Percentiles rank a stretch among this genome's conserved stretches.
Evolutionary conservation across 2,797 vertebrate species (phyloP).

Genomic region (Lithobates pipiens): DNA sequence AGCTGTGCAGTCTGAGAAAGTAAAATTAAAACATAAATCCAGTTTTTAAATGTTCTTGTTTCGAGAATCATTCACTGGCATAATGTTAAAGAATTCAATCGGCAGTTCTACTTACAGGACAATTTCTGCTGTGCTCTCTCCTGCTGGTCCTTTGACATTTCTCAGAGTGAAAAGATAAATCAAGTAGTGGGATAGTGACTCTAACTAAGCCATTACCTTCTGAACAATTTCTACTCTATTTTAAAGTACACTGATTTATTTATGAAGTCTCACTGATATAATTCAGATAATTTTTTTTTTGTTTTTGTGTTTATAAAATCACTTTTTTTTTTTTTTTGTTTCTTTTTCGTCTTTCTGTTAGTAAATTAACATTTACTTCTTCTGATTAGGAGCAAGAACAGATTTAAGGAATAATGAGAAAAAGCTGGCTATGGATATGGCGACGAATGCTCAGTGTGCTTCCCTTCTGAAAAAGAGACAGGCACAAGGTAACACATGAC

Average conservation of each 20-base stretch:
- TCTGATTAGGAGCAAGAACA: conserved; percentile 83
- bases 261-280: neutral
- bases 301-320: neutral
- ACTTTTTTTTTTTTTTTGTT: neutral
- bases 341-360: neutral
- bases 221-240: too few species aligned
- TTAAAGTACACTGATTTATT: too few species aligned
- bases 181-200: too few species aligned
- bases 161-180: too few species aligned
- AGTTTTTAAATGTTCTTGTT: too few species aligned
- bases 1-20: neutral
- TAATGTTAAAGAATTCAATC: too few species aligned
- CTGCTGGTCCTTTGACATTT: too few species aligned
- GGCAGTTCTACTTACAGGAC: too few species aligned
- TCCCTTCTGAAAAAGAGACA: conserved; percentile 92
- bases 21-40: neutral
- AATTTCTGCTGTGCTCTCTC: too few species aligned
- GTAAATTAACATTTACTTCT: neutral
- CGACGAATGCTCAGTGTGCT: conserved; percentile 90
- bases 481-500: conserved; percentile 69
- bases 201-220: too few species aligned
- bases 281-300: neutral
- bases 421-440: conserved; percentile 95
- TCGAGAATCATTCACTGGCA: too few species aligned
- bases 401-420: conserved; percentile 96